Base-by-base conservation (phyloP, 2,113 vertebrate species). In the Pogonocichla stellata region DNA sequence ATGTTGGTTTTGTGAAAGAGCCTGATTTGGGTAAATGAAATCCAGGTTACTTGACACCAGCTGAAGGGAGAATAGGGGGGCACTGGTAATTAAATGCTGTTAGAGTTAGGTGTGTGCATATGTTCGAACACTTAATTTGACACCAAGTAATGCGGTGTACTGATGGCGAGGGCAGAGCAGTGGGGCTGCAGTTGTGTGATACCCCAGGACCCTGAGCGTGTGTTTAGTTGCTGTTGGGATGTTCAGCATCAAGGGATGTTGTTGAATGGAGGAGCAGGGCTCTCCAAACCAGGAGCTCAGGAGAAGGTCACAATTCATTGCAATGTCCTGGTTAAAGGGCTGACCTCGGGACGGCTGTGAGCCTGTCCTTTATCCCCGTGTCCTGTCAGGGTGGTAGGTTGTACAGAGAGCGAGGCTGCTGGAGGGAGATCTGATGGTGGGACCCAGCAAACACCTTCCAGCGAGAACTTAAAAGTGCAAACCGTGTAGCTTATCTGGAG, bases 401-500 rank as follows among this genome's bases (percentile, higher is more conserved):
- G 42, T 61, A 75, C 66, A 74, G 83, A 87, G 93, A 95, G 19
- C n/a, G 11, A 12, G 31, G 29, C 48, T 67, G 88, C 48, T 5
- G 31, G 48, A 42, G 48, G 57, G 66, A 87, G 64, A 73, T n/a
- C 47, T 88, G 87, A 19, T 90, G 90, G 80, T 79, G 16, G 34
- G 71, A 92, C 90, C 85, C 90, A 79, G 72, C 93, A 96, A 96
- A 96, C 90, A 78, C 90, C 85, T 96, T 94, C 82, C 93, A 92
- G 64, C 16, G 36, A 77, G 85, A 71, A 93, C 94, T 95, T 96
- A 50, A 90, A 94, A 95, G 95, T 80, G 83, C 96, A 86, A 90
- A 91, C 75, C 56, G 31, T 96, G 95, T 78, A 94, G 88, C 90
- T 96, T 97, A 97, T 97, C 96, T 94, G 22, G 40, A 78, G 80